Conservation (phyloP, 1,140 invertebrate genomes). For the Calliphora vicina region DNA sequence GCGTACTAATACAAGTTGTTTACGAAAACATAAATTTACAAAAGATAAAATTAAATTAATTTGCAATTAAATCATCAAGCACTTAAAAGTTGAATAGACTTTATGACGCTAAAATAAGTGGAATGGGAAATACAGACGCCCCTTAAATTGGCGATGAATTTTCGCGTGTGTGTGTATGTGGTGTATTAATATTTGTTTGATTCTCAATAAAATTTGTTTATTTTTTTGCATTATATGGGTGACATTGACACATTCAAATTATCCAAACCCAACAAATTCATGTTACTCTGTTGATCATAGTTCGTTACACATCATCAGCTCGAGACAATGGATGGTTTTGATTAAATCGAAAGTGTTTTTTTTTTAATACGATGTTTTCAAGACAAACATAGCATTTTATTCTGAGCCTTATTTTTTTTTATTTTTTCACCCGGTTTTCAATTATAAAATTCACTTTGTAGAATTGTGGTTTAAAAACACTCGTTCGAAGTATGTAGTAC, state of each 20-base stretch:
- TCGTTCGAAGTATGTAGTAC: not conserved
- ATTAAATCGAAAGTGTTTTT: not conserved
- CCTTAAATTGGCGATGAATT: too few species aligned
- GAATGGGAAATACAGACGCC: too few species aligned
- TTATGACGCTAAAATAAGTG: too few species aligned
- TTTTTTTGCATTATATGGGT: not conserved
- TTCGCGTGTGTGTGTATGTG: too few species aligned
- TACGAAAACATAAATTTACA: too few species aligned
- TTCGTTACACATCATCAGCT: not conserved
- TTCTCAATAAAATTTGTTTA: too few species aligned
- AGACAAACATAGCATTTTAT: not conserved
- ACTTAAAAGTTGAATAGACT: too few species aligned
- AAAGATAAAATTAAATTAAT: too few species aligned
- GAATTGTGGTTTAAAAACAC: not conserved
- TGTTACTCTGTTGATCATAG: not conserved
- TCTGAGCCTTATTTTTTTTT: not conserved
- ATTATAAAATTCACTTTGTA: not conserved
- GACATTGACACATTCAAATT: slow-evolving; percentile 3
- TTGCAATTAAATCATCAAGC: too few species aligned
- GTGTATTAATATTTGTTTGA: too few species aligned
- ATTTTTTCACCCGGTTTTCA: not conserved
- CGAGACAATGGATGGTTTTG: not conserved
- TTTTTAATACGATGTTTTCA: not conserved
- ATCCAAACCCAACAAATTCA: not conserved
- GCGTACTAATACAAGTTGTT: too few species aligned